Base-by-base conservation (phyloP, 2,888 invertebrate genomes). In the Andrena dorsata region DNA sequence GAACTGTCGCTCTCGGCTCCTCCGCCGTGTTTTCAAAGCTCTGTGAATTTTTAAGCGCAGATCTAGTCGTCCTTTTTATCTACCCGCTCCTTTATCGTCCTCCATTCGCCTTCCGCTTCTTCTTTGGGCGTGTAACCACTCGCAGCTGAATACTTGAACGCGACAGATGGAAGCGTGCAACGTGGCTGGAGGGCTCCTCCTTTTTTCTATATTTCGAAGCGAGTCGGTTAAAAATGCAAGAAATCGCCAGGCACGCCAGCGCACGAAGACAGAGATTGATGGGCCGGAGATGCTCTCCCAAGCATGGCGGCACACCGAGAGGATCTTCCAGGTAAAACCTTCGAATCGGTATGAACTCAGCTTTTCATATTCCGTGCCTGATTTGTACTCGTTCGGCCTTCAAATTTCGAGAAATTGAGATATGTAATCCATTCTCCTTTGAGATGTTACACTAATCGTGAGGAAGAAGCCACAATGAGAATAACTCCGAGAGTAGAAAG, bases 1-100 rank as follows among this genome's bases (percentile, higher is more conserved):
- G 32, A 73, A 32, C 65, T 66, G 77, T 77, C 77, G 73, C 77
- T 65, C 58, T 51, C 49, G 76, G 76, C 64, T 58, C 10, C 47
- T 56, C 73, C 49, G 26, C 35, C 53, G 41, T n/a, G 7, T 49
- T 35, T 64, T 73, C 77, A 73, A 77, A 77, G 77, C 65, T 64
- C 77, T 47, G 74, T 73, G 77, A 77, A 73, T 65, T 65, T 73
- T 72, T 35, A 64, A 76, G 56, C 56, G 28, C 71, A 7, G 28
- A 28, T 20, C 20, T 28, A 13, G n/a, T 10, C 20, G 49, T 8
- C 16, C 51, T n/a, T 30, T 51, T 30, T 51, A n/a, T 16, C 28
- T 56, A 16, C 23, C 13, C 20, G 66, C 53, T 23, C 35, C 41
- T 20, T 53, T 30, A n/a, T 26, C n/a, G 32, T 20, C 7, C 4